Percentiles rank a stretch among this genome's conserved stretches.
Conservation (phyloP, 2,797 vertebrate species). For the Acipenser transmontanus region DNA sequence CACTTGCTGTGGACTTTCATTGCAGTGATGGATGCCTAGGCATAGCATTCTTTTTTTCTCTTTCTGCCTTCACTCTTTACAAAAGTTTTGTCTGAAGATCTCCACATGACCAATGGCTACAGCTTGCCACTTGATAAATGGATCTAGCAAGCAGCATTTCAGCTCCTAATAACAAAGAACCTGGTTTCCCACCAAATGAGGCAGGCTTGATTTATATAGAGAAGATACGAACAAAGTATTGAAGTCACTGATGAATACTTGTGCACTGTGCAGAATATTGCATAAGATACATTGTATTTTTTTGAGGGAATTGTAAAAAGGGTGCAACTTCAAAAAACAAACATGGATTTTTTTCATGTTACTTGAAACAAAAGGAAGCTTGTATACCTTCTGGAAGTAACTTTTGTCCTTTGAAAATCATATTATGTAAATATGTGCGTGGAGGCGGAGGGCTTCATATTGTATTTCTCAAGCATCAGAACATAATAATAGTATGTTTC, state of each 20-base stretch:
- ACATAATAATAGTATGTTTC: too few species aligned
- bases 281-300: too few species aligned
- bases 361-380: too few species aligned
- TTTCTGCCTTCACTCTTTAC: slow-evolving; percentile 12
- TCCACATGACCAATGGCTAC: slow-evolving; percentile 10
- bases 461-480: too few species aligned
- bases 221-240: background rate
- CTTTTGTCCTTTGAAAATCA: too few species aligned
- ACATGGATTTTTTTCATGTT: too few species aligned
- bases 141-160: background rate
- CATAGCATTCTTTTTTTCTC: slow-evolving; percentile 20
- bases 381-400: too few species aligned
- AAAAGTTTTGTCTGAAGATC: slow-evolving; percentile 7
- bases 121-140: slow-evolving; percentile 15
- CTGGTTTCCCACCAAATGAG: slow-evolving; percentile 10
- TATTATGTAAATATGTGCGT: too few species aligned
- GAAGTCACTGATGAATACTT: background rate
- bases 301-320: too few species aligned
- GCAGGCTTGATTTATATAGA: slow-evolving; percentile 9
- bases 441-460: too few species aligned
- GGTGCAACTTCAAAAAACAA: too few species aligned
- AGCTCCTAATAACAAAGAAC: slow-evolving; percentile 6
- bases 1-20: slow-evolving; percentile 27
- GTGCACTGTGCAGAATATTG: too few species aligned
- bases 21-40: slow-evolving; percentile 37